A percentile compares a stretch with the other conserved stretches of the same genome.
Evolutionary conservation across 2,113 vertebrate species (phyloP).

Genomic region (Ochotona princeps): DNA sequence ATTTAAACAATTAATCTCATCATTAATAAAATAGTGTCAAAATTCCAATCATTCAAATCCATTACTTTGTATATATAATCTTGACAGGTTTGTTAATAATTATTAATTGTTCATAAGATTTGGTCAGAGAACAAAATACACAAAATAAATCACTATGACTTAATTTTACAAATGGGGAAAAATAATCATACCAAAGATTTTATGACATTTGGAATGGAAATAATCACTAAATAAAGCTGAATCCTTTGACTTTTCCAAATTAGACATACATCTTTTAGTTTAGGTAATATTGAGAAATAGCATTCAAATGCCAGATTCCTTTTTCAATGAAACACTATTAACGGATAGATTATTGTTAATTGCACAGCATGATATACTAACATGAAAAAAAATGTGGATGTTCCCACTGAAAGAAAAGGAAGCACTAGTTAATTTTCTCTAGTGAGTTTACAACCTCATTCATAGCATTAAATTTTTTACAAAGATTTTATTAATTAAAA

Average conservation of each 20-base stretch:
- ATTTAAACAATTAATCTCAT: neutral
- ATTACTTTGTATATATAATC: slow-evolving; percentile 60
- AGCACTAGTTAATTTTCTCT: slow-evolving; percentile 27
- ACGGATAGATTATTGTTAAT: neutral
- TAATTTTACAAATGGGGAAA: slow-evolving; percentile 31
- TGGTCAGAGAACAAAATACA: slow-evolving; percentile 29
- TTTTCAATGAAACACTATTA: neutral
- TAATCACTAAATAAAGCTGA: slow-evolving; percentile 2
- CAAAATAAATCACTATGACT: slow-evolving; percentile 40
- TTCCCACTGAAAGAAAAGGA: neutral
- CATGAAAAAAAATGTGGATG: neutral
- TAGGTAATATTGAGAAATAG: slow-evolving; percentile 52
- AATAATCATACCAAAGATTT: neutral
- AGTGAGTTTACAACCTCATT: slow-evolving; percentile 21
- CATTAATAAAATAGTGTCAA: slow-evolving; percentile 47
- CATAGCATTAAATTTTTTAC: neutral
- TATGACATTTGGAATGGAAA: slow-evolving; percentile 25
- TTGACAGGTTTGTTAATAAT: slow-evolving; percentile 32
- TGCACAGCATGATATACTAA: neutral
- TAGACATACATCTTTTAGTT: slow-evolving; percentile 39
- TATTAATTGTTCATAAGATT: slow-evolving; percentile 15
- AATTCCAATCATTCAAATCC: neutral
- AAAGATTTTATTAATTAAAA: too few relatives aligned
- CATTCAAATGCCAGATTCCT: neutral
- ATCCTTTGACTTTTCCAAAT: slow-evolving; percentile 6